phyloP scores from a whole-genome alignment of 2,113 vertebrate genomes.

The Actenoides lindsayi region DNA sequence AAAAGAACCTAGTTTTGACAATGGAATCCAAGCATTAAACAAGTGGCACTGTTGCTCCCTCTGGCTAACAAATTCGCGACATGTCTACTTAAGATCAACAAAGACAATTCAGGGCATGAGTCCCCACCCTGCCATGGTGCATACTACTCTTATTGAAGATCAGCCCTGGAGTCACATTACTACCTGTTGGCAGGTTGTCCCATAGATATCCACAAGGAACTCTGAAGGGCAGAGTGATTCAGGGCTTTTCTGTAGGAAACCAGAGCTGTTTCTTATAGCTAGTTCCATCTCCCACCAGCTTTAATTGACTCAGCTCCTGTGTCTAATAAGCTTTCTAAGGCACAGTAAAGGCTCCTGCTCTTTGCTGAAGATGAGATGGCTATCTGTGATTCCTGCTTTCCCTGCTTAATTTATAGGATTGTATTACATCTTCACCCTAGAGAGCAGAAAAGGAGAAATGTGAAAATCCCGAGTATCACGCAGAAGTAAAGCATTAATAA shows the following conservation, averaged over 20 bases:
- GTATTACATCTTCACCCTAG: neutral
- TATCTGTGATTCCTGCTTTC: neutral
- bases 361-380: neutral
- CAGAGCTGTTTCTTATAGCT: neutral
- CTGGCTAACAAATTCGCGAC: neutral
- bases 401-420: neutral
- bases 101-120: neutral
- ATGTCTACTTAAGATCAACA: neutral
- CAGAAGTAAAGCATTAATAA: neutral
- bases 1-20: neutral
- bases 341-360: neutral
- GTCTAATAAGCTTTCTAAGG: neutral
- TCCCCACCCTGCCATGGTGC: neutral
- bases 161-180: neutral
- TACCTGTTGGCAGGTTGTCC: neutral
- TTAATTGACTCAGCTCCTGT: neutral
- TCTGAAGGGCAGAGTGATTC: neutral
- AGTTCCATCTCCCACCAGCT: neutral
- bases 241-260: neutral
- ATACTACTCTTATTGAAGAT: neutral
- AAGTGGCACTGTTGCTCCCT: neutral
- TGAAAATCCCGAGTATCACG: neutral
- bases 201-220: neutral
- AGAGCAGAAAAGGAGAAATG: neutral
- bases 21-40: neutral